phyloP scores from a whole-genome alignment of 1,140 invertebrate species.

The Varroa destructor region DNA sequence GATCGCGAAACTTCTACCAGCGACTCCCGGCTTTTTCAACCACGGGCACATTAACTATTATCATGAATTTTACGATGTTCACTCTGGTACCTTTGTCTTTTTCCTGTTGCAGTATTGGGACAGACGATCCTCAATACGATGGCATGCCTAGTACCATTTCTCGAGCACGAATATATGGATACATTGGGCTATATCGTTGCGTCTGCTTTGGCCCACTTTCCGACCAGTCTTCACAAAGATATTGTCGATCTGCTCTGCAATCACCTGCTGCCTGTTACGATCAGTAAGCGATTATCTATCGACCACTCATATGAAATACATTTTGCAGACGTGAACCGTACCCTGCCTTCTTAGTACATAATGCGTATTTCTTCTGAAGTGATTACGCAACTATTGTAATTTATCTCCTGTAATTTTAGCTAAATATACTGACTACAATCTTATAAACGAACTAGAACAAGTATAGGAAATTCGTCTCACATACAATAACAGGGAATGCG shows the following conservation, averaged over 20 bases:
- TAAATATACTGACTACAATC: no score
- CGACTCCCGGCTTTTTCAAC: no score
- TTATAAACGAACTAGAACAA: no score
- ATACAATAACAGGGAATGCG: no score
- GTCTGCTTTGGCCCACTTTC: constrained; percentile 79
- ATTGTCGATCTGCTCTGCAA: constrained; percentile 89
- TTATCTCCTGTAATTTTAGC: no score
- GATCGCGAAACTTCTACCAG: no score
- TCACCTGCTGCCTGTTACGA: constrained; percentile 88
- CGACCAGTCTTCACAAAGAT: constrained; percentile 75
- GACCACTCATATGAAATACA: neutral
- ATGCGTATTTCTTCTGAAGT: neutral
- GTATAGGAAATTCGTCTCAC: no score
- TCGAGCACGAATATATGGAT: constrained; percentile 90
- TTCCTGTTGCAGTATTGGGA: constrained; percentile 59
- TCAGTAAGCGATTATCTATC: constrained; percentile 54
- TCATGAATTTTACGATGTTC: neutral
- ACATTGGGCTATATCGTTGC: constrained; percentile 85
- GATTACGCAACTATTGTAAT: no score
- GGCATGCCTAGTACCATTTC: constrained; percentile 80
- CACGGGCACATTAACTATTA: no score
- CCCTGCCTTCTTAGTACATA: neutral
- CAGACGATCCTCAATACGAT: constrained; percentile 75
- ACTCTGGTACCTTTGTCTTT: neutral
- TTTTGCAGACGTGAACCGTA: neutral